Evolutionary conservation across 2,113 vertebrate genomes (phyloP), one percentile per base, ranked within the genome.

Genomic region (Tringa solitaria): DNA sequence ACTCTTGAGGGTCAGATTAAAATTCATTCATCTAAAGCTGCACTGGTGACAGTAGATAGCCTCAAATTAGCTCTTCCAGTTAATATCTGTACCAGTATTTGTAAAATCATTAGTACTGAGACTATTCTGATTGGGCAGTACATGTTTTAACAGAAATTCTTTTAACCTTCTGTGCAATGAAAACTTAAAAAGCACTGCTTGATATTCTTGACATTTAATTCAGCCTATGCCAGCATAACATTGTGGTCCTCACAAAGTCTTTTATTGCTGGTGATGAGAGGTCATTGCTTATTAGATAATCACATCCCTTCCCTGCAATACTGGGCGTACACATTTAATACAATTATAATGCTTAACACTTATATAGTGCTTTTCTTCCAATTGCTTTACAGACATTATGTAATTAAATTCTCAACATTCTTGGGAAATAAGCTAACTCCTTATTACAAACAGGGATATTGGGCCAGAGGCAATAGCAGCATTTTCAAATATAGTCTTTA

Each of bases 1-100:
- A 97, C 96, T 98, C 96, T 97, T 96, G 97, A 97, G 98, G 98
- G 97, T 98, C 98, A 98, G 97, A 98, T 98, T 98, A 98, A 98
- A 98, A 98, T 97, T 97, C 97, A 98, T 97, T 98, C 97, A 97
- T 97, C 97, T 98, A 97, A 90, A 94, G 95, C 96, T 95, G 82
- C 22, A 17, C 84, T 96, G 95, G 87, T 96, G 97, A 97, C 96
- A 95, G 95, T 57, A 95, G 91, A 98, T 93, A 94, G 89, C 68
- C 80, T 93, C 86, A 94, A 89, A 97, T 95, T 96, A 95, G 91
- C 84, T 96, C 96, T 97, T 97, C 94, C 86, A 96, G 90, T 97
- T 98, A 97, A 97, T 96, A 95, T 95, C 90, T 93, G 53, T 82
- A 95, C 85, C 43, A 79, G 87, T 94, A 87, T 96, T 94, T 95